Base-by-base conservation (phyloP, 2,888 invertebrate genomes). In the Agrotis puta region DNA sequence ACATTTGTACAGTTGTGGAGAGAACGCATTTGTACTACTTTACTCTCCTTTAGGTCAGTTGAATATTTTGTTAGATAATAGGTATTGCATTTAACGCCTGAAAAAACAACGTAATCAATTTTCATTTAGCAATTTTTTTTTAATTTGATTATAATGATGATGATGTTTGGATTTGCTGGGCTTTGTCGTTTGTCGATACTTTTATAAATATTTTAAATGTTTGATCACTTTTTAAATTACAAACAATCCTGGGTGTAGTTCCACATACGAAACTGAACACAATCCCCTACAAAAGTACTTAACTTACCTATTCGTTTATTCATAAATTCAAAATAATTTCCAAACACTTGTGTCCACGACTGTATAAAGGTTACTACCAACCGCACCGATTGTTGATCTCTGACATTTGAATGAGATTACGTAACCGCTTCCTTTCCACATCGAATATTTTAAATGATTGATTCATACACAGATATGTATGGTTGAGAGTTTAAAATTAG, bases 331-430 rank as follows among this genome's bases (percentile, higher is more conserved):
- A 45, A 54, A 33, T 22, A 0, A 58, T 7, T 13, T 24, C 2
- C 2, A 22, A 43, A 1, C 47, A 74, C 65, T 83, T 86, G 24
- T 76, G 74, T n/a, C 1, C 3, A 1, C 56, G 76, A 82, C 66
- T 79, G 81, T 87, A 84, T 82, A 62, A 68, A 71, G 76, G 69
- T 81, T 80, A 79, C 77, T 75, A 74, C 74, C 78, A 72, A 80
- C 77, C 79, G 76, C 74, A 82, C 82, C 85, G 81, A 86, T 87
- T 86, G 87, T 87, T 87, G 87, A 85, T 83, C 85, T 84, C 79
- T 88, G 89, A 88, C 90, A 87, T 89, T 86, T 88, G 84, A 87
- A 88, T 86, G 79, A 85, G 84, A 85, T 88, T 86, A 87, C 80
- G 82, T 85, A 83, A 88, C 89, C 85, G 77, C 85, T 74, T 82